phyloP scores from a whole-genome alignment of 2,888 invertebrate species.

The Eledona agricola region DNA sequence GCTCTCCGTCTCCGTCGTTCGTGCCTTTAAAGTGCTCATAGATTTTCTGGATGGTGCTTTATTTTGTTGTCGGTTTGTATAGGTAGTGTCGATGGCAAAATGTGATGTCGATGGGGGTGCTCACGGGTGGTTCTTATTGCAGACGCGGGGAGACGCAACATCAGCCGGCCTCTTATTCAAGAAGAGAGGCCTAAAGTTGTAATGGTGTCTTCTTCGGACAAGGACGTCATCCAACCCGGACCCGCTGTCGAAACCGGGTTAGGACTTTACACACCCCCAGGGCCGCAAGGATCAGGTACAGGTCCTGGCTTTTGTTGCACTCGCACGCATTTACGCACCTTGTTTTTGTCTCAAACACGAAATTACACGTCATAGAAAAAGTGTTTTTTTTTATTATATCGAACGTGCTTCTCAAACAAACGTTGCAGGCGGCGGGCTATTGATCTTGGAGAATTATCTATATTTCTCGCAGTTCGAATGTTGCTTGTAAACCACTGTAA shows the following conservation, averaged over 20 bases:
- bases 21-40: too few species aligned
- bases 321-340: conserved; percentile 33
- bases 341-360: too few species aligned
- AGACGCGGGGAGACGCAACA: conserved; percentile 60
- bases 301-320: conserved; percentile 37
- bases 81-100: conserved; percentile 22
- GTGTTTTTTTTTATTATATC: conserved; percentile 10
- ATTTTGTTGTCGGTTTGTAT: conserved; percentile 42
- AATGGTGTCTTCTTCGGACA: conserved; percentile 60
- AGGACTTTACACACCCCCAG: conserved; percentile 62
- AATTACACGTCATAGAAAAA: too few species aligned
- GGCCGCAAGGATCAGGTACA: conserved; percentile 63
- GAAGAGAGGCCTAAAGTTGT: conserved; percentile 60
- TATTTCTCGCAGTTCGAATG: conserved; percentile 52
- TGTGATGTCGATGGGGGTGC: conserved; percentile 42
- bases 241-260: conserved; percentile 60
- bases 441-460: conserved; percentile 46
- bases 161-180: conserved; percentile 57
- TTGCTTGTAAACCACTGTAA: conserved; percentile 59
- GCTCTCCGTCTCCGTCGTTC: too few species aligned
- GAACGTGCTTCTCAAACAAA: conserved; percentile 33
- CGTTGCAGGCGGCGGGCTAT: conserved; percentile 40
- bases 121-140: conserved; percentile 59
- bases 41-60: too few species aligned
- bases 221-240: conserved; percentile 54